Base-by-base conservation (phyloP, 2,888 invertebrate species). In the Schrankia costaestrigalis region DNA sequence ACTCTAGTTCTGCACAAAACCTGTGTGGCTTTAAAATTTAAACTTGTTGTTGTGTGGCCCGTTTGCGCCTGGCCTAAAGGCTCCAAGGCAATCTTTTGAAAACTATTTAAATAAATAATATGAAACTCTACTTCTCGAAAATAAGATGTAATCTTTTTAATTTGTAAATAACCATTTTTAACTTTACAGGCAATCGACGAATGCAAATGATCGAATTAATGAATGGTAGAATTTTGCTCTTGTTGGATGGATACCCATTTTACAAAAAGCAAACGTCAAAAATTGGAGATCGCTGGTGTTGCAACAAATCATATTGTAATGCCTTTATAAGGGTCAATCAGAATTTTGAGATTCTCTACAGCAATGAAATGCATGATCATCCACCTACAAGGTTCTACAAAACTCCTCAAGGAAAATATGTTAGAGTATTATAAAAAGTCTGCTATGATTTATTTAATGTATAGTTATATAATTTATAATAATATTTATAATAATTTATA, bases 191-290 rank as follows among this genome's bases (percentile, higher is more conserved):
- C 15, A 7, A 6, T 3, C 21, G 18, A 15, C 7, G 3, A 15
- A 14, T 27, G 23, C 31, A 58, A 28, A 13, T 68, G 1, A 66
- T 71, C 23, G 51, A 68, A 31, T 19, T 66, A 14, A 3, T 53
- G 2, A 63, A 58, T 18, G 70, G 69, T 3, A 65, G 55, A 31
- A 29, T 35, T 7, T 32, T 65, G 3, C 36, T 72, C 10, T 22
- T 71, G 5, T 41, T 62, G n/a, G 35, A 67, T 7, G 64, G 60
- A 1, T 72, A 59, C 36, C 61, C 74, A 2, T 70, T 48, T 47
- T 71, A 68, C 40, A 63, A 41, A 26, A 74, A 63, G 32, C 28
- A 35, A 4, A 25, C 13, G 2, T 26, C 41, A 6, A 46, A 35
- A 4, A 18, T 11, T 3, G 50, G 56, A 1, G 18, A 40, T 1